A percentile compares a stretch with the other conserved stretches of the same genome.
These are phyloP conservation scores for Chromobotia macracanthus DNA, from an alignment of 2,797 vertebrate species.

Conservation along the genomic window DNA sequence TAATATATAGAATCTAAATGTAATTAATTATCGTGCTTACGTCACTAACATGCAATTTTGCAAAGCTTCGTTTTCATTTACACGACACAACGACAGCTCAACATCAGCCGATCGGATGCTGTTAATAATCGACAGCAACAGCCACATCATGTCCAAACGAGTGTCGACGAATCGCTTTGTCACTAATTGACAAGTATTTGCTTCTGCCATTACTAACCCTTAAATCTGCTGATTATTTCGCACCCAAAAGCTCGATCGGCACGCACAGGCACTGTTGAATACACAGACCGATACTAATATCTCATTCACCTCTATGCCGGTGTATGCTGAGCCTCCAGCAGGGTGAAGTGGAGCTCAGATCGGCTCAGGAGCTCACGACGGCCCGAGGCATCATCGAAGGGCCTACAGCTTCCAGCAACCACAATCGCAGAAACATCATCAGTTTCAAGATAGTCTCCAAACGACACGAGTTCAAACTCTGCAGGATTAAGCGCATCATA, in stretches of 20 bases:
- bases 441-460: background rate
- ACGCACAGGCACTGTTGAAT: background rate
- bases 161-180: background rate
- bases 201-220: background rate
- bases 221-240: background rate
- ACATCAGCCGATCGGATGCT: background rate
- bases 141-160: background rate
- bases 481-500: background rate
- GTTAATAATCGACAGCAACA: background rate
- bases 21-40: too few relatives aligned
- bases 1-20: too few relatives aligned
- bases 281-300: background rate
- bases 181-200: background rate
- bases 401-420: constrained; percentile 63
- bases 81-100: background rate
- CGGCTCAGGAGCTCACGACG: constrained; percentile 55
- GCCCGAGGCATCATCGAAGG: constrained; percentile 70
- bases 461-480: background rate
- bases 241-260: too few relatives aligned
- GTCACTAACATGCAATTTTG: too few relatives aligned
- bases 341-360: constrained; percentile 25
- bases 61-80: background rate
- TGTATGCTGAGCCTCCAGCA: background rate
- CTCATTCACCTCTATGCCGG: constrained; percentile 31
- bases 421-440: background rate